Conservation (phyloP, 2,888 invertebrate genomes). For the Heliconius hortense region DNA sequence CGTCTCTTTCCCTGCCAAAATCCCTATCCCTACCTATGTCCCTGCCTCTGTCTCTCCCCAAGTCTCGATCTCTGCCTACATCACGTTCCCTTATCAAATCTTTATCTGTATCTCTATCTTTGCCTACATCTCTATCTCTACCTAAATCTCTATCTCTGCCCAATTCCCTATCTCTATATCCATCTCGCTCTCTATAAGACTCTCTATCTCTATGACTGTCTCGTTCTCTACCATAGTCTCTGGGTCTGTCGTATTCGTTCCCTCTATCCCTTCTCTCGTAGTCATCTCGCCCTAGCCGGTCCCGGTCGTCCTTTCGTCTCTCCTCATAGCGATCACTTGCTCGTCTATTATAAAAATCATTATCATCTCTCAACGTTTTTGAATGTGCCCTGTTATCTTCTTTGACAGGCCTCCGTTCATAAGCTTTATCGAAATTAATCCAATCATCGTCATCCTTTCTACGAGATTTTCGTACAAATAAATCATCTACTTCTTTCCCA, state of each 20-base stretch:
- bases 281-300: constrained; percentile 50
- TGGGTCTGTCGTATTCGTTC: constrained; percentile 48
- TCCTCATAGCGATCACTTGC: constrained; percentile 51
- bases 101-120: constrained; percentile 44
- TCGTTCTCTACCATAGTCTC: constrained; percentile 50
- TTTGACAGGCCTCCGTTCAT: constrained; percentile 51
- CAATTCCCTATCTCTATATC: constrained; percentile 41
- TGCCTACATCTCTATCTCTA: constrained; percentile 45
- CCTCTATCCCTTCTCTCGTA: constrained; percentile 46
- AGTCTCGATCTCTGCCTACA: constrained; percentile 43
- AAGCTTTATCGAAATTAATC: constrained; percentile 46
- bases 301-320: constrained; percentile 56
- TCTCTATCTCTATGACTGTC: constrained; percentile 46
- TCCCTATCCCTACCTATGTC: constrained; percentile 50
- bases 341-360: constrained; percentile 47
- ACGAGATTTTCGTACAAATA: constrained; percentile 60
- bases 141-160: constrained; percentile 45
- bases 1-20: constrained; percentile 31
- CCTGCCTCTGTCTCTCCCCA: constrained; percentile 48
- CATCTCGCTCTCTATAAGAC: constrained; percentile 46
- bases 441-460: constrained; percentile 53
- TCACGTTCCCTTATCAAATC: constrained; percentile 45
- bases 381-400: constrained; percentile 50
- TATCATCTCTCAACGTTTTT: constrained; percentile 38
- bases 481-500: constrained; percentile 66